phyloP scores from a whole-genome alignment of 1,140 invertebrate genomes.

The Ceratosolen solmsi region DNA sequence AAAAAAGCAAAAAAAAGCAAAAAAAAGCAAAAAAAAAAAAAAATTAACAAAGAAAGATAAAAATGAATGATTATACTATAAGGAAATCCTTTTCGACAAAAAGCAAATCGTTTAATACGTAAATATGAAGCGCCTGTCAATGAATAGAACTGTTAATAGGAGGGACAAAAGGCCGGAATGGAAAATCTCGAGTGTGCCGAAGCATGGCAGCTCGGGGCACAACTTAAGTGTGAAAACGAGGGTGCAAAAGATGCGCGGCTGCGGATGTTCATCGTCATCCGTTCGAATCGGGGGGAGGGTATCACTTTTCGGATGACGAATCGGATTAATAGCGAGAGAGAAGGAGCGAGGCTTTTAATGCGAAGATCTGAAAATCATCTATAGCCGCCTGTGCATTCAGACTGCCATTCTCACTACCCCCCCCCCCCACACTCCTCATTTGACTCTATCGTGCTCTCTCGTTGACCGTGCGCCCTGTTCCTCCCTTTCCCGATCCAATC shows the following conservation, averaged over 20 bases:
- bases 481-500: constrained; percentile 74
- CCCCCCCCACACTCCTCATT: background rate
- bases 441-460: background rate
- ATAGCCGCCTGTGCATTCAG: constrained; percentile 53
- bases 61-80: too few species aligned
- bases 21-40: too few species aligned
- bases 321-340: constrained; percentile 58
- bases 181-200: background rate
- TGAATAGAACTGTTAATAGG: background rate
- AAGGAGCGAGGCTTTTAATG: constrained; percentile 60
- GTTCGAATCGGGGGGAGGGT: constrained; percentile 33
- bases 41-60: too few species aligned
- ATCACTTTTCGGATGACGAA: constrained; percentile 60
- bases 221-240: constrained; percentile 45
- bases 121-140: background rate
- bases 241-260: constrained; percentile 18
- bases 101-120: background rate
- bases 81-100: background rate
- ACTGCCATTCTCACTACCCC: background rate
- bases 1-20: background rate
- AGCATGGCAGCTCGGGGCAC: background rate
- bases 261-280: constrained; percentile 38
- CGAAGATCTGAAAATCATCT: constrained; percentile 67
- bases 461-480: constrained; percentile 58
- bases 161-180: constrained; percentile 4